phyloP scores from a whole-genome alignment of 2,797 vertebrate genomes.

The Crocidura indochinensis region DNA sequence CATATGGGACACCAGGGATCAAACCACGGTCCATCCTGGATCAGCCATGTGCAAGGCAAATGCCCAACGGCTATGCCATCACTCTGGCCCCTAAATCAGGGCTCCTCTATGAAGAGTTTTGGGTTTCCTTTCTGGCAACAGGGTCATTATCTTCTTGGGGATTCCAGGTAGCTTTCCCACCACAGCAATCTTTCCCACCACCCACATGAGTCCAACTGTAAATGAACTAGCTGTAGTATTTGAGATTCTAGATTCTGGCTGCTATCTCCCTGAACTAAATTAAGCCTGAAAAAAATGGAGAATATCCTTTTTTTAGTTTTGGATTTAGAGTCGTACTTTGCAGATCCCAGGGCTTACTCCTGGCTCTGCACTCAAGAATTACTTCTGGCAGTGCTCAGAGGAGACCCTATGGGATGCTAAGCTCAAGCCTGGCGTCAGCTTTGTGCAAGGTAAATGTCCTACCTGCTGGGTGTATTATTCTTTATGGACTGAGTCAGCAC shows the following conservation, averaged over 20 bases:
- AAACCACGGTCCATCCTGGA: too few relatives aligned
- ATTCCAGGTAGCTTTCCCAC: slow-evolving; percentile 8
- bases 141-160: not conserved
- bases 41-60: too few relatives aligned
- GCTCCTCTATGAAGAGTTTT: not conserved
- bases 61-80: too few relatives aligned
- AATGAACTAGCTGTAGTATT: slow-evolving; percentile 35
- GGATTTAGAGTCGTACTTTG: too few relatives aligned
- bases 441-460: not conserved
- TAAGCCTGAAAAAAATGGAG: slow-evolving; percentile 44
- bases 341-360: too few relatives aligned
- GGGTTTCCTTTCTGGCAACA: not conserved
- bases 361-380: too few relatives aligned
- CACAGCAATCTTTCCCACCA: not conserved
- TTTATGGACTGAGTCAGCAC: not conserved
- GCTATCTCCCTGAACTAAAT: slow-evolving; percentile 9
- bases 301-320: not conserved
- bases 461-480: too few relatives aligned
- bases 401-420: too few relatives aligned
- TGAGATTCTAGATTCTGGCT: not conserved
- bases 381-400: too few relatives aligned
- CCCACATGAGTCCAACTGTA: not conserved
- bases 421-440: too few relatives aligned
- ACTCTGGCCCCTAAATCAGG: too few relatives aligned
- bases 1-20: too few relatives aligned